phyloP scores from a whole-genome alignment of 2,888 invertebrate species.

The Meta bourneti region DNA sequence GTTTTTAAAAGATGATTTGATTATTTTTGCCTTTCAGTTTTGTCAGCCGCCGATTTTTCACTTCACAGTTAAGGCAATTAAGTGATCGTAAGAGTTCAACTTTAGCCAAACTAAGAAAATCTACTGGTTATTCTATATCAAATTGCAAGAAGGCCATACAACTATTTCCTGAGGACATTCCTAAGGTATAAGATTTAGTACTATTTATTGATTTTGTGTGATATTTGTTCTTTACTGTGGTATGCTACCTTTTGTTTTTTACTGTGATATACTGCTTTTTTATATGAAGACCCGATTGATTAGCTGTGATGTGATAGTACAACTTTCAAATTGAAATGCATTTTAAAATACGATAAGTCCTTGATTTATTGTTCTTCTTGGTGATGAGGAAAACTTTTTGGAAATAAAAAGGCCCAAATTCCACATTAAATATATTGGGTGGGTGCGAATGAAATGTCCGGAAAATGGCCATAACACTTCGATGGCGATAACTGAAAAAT shows the following conservation, averaged over 20 bases:
- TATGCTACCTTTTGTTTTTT: not conserved
- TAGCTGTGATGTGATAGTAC: too few relatives aligned
- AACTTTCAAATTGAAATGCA: too few relatives aligned
- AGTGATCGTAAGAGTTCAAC: slow-evolving; percentile 84
- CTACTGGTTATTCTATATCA: slow-evolving; percentile 96
- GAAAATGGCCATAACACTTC: too few relatives aligned
- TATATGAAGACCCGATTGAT: too few relatives aligned
- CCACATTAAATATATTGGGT: too few relatives aligned
- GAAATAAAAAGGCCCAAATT: too few relatives aligned
- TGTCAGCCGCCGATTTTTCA: slow-evolving; percentile 47
- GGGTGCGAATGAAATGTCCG: too few relatives aligned
- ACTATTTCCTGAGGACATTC: slow-evolving; percentile 91
- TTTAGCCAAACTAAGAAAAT: slow-evolving; percentile 91
- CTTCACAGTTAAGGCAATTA: slow-evolving; percentile 7
- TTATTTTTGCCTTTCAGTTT: slow-evolving; percentile 7
- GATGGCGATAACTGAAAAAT: too few relatives aligned
- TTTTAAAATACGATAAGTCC: too few relatives aligned
- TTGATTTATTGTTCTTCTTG: too few relatives aligned
- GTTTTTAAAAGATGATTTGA: too few relatives aligned
- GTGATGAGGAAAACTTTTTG: too few relatives aligned
- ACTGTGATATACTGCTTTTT: not conserved
- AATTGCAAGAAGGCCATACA: slow-evolving; percentile 98
- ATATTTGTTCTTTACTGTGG: not conserved
- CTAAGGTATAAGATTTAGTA: slow-evolving; percentile 85
- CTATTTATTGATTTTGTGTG: not conserved